phyloP scores from a whole-genome alignment of 2,888 invertebrate genomes.

The Azorinus chamasolen region DNA sequence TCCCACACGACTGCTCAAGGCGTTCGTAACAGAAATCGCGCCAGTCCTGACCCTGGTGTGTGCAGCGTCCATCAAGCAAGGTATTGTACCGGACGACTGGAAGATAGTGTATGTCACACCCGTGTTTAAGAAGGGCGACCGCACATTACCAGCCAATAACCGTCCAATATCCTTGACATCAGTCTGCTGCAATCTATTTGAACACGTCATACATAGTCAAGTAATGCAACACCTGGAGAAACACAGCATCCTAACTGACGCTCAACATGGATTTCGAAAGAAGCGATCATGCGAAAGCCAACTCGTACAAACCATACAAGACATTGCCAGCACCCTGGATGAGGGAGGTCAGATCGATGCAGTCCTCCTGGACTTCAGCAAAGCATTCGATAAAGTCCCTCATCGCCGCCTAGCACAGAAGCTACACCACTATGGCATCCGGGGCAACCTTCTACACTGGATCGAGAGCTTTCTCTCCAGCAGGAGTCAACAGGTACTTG shows the following conservation, averaged over 20 bases:
- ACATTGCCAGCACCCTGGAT: conserved; percentile 35
- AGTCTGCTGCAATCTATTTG: conserved; percentile 57
- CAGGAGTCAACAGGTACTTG: too few species aligned
- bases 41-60: conserved; percentile 40
- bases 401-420: too few species aligned
- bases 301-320: conserved; percentile 48
- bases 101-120: conserved; percentile 47
- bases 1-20: conserved; percentile 31
- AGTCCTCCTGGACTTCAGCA: too few species aligned
- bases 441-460: too few species aligned
- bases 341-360: conserved; percentile 43
- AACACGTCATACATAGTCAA: conserved; percentile 52
- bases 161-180: conserved; percentile 58
- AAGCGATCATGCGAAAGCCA: conserved; percentile 57
- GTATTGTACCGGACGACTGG: conserved; percentile 50
- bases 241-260: conserved; percentile 43
- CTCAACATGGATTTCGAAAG: conserved; percentile 59
- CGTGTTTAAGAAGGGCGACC: conserved; percentile 57
- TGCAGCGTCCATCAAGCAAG: conserved; percentile 30
- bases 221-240: conserved; percentile 42
- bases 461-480: too few species aligned
- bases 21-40: conserved; percentile 30
- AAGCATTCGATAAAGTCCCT: conserved; percentile 52
- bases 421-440: too few species aligned
- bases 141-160: conserved; percentile 47